Conservation (phyloP, 2,888 invertebrate genomes). For the Phengaris alcon region DNA sequence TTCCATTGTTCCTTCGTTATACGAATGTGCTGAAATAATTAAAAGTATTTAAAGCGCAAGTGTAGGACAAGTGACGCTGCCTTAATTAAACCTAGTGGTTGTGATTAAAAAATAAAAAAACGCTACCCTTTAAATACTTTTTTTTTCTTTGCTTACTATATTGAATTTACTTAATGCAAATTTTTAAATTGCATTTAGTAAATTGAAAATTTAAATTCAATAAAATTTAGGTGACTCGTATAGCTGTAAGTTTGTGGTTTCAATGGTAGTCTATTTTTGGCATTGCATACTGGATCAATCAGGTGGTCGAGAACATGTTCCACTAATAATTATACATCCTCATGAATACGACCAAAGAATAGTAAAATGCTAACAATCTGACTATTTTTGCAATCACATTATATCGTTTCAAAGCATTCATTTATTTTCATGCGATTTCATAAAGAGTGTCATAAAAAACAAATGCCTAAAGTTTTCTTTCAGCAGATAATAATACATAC, state of each 20-base stretch:
- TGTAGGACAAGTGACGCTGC: constrained; percentile 25
- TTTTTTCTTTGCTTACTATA: background rate
- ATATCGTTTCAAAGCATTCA: background rate
- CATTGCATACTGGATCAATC: background rate
- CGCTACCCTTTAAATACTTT: constrained; percentile 16
- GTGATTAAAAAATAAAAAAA: constrained; percentile 21
- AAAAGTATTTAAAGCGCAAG: constrained; percentile 23
- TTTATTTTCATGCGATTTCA: constrained; percentile 5
- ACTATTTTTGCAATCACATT: background rate
- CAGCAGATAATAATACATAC: no score
- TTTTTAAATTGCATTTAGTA: background rate
- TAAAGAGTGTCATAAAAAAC: background rate
- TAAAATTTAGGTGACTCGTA: background rate
- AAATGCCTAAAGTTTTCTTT: no score
- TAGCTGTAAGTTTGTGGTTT: background rate
- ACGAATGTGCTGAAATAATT: background rate
- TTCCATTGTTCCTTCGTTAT: constrained; percentile 5
- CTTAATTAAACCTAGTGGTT: constrained; percentile 27
- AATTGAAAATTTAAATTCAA: no score
- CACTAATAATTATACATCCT: no score
- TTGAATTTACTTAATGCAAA: background rate
- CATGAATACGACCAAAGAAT: background rate
- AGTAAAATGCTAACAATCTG: background rate
- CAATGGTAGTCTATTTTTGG: constrained; percentile 1
- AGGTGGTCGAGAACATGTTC: no score